These are phyloP conservation scores for Scytalopus superciliaris DNA, from an alignment of 2,113 vertebrate species.

Conservation along the genomic window DNA sequence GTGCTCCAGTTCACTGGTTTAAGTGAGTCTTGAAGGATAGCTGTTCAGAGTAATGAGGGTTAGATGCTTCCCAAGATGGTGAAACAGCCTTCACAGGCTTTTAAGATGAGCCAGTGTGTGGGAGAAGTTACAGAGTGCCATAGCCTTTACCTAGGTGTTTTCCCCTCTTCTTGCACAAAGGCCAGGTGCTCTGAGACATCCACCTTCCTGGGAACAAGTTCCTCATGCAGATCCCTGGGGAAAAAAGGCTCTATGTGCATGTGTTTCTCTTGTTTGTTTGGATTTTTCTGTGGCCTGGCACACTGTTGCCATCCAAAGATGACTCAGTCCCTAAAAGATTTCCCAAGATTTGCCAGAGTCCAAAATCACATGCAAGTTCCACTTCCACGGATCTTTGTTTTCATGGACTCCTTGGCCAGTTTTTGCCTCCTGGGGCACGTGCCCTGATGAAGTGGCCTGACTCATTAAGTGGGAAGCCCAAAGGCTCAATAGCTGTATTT, in stretches of 20 bases:
- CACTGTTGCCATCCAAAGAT: not conserved
- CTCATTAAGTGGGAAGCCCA: not conserved
- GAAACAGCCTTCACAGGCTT: not conserved
- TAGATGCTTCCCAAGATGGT: constrained; percentile 15
- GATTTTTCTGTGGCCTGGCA: not conserved
- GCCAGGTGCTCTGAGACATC: not conserved
- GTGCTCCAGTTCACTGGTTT: not conserved
- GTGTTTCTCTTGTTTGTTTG: not conserved
- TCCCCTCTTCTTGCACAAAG: not conserved
- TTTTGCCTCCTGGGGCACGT: accelerated
- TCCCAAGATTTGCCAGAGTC: not conserved
- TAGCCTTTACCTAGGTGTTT: not conserved
- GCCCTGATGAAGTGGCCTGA: not conserved
- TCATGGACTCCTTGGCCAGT: not conserved
- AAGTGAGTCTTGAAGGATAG: not conserved
- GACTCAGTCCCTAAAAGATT: not conserved
- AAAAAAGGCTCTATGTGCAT: not conserved
- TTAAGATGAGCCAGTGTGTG: not conserved
- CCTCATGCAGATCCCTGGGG: not conserved
- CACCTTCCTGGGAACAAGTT: not conserved
- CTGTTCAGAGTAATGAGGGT: not conserved
- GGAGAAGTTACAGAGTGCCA: not conserved
- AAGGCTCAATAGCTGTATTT: not conserved
- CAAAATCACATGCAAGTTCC: not conserved
- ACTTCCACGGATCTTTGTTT: not conserved